Conservation (phyloP, 2,797 vertebrate species). For the Botia almorhae region DNA sequence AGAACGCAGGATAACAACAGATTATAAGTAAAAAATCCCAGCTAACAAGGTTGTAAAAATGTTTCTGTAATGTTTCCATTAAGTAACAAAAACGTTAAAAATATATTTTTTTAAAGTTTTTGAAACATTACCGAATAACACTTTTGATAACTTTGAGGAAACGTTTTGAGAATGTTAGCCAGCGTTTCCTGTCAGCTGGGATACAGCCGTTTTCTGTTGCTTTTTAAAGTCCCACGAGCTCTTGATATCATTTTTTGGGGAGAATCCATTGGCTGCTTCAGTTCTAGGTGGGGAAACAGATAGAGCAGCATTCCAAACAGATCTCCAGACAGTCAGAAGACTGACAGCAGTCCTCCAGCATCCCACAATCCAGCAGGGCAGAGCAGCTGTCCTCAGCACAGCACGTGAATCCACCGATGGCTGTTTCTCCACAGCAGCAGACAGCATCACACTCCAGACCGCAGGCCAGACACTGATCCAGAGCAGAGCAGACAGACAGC, state of each 20-base stretch:
- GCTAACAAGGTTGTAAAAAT: too few species aligned
- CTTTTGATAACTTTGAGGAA: too few species aligned
- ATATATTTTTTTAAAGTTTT: too few species aligned
- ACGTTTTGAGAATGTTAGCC: too few species aligned
- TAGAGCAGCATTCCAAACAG: slow-evolving; percentile 83
- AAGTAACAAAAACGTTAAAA: too few species aligned
- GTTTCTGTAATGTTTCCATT: too few species aligned
- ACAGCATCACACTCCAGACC: slow-evolving; percentile 68
- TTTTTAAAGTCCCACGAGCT: slow-evolving; percentile 10
- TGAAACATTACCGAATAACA: too few species aligned
- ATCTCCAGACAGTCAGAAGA: slow-evolving; percentile 83
- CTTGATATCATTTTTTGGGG: slow-evolving; percentile 7
- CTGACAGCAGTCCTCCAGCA: slow-evolving; percentile 80
- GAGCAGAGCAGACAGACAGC: slow-evolving; percentile 76
- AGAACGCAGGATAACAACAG: slow-evolving; percentile 13
- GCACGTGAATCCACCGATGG: slow-evolving; percentile 62
- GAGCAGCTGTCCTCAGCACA: slow-evolving; percentile 70
- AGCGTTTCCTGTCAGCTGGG: too few species aligned
- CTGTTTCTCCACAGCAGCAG: slow-evolving; percentile 72
- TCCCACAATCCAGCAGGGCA: slow-evolving; percentile 76
- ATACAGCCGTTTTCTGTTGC: not conserved
- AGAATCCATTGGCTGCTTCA: slow-evolving; percentile 41
- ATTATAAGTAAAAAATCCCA: slow-evolving; percentile 14
- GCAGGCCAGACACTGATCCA: slow-evolving; percentile 75
- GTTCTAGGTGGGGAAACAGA: slow-evolving; percentile 80